Evolutionary conservation across 2,888 invertebrate species (phyloP).

Genomic region (Plemyria rubiginata): DNA sequence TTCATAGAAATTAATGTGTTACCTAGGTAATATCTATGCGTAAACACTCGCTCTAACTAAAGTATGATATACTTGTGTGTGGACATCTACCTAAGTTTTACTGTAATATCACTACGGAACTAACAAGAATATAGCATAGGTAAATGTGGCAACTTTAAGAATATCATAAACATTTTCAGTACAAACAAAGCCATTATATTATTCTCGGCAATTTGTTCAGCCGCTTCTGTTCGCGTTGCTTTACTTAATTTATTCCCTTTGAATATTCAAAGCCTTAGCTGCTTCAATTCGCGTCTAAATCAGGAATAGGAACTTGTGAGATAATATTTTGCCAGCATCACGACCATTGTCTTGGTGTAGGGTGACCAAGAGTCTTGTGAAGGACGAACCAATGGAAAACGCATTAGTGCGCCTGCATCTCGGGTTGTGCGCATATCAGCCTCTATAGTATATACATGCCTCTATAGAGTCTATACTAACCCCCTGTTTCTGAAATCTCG

Average conservation of each 20-base stretch:
- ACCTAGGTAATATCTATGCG: too few relatives aligned
- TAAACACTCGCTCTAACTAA: too few relatives aligned
- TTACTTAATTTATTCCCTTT: slow-evolving; percentile 77
- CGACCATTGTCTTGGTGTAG: slow-evolving; percentile 53
- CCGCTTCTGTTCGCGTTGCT: slow-evolving; percentile 49
- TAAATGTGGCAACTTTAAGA: not conserved
- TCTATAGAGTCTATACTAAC: too few relatives aligned
- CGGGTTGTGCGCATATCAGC: too few relatives aligned
- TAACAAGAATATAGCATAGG: not conserved
- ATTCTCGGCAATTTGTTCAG: slow-evolving; percentile 61
- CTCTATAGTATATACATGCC: too few relatives aligned
- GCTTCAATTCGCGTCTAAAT: slow-evolving; percentile 78
- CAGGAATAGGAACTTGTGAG: slow-evolving; percentile 70
- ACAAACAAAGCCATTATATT: slow-evolving; percentile 42
- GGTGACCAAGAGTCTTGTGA: slow-evolving; percentile 49
- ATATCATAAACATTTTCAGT: slow-evolving; percentile 13
- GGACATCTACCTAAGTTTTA: too few relatives aligned
- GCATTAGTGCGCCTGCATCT: too few relatives aligned
- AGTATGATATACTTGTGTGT: too few relatives aligned
- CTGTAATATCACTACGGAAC: not conserved
- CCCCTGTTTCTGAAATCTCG: too few relatives aligned
- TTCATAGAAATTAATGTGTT: too few relatives aligned
- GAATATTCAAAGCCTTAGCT: slow-evolving; percentile 79
- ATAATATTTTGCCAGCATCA: slow-evolving; percentile 76
- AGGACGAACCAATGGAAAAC: not conserved